phyloP scores from a whole-genome alignment of 2,113 vertebrate genomes.

The Rynchops niger region DNA sequence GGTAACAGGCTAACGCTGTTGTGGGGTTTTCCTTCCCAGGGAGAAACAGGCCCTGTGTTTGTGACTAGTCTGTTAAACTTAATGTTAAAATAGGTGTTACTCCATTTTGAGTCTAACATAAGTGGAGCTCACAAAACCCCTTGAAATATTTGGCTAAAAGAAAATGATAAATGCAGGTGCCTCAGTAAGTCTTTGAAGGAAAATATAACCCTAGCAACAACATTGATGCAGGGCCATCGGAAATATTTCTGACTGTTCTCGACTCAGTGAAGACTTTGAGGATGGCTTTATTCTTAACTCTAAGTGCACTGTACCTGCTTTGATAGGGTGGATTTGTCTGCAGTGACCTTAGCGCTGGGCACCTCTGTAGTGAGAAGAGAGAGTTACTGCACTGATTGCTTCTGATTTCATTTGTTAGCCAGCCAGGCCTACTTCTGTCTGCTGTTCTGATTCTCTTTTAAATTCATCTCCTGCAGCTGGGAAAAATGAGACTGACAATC shows the following conservation, averaged over 20 bases:
- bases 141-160: neutral
- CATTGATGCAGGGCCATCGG: neutral
- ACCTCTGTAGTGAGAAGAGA: neutral
- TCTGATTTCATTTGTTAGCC: neutral
- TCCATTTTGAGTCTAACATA: neutral
- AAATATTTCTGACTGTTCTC: neutral
- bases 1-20: neutral
- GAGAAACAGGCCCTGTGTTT: neutral
- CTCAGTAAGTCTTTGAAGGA: neutral
- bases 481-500: conserved; percentile 95
- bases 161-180: neutral
- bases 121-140: neutral
- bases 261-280: neutral
- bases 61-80: neutral
- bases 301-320: neutral
- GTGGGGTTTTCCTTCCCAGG: neutral
- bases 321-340: neutral
- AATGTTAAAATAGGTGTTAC: neutral
- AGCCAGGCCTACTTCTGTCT: neutral
- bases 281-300: neutral
- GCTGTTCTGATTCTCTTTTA: neutral
- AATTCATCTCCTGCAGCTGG: conserved; percentile 79
- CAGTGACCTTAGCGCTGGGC: neutral
- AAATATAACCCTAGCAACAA: neutral
- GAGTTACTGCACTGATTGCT: neutral